Base-by-base conservation (phyloP, 2,888 invertebrate species). In the Ectropis crepuscularia region DNA sequence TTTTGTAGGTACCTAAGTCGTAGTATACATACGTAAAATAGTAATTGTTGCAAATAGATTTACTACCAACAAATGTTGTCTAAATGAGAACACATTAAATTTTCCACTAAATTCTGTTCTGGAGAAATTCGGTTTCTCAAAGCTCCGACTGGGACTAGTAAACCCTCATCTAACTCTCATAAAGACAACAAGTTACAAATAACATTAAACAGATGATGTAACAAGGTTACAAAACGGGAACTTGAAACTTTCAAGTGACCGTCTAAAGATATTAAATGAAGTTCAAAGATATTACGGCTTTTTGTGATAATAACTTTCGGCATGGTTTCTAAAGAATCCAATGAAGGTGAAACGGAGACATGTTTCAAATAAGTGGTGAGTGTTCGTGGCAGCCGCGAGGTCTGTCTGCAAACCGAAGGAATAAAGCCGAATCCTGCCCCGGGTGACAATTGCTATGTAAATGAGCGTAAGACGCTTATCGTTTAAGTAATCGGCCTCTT, bases 371-470 rank as follows among this genome's bases (percentile, higher is more conserved):
- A 83, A 84, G 77, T 80, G 71, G 66, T 10, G 8, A 39, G 49
- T 43, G 6, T 10, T 0, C 55, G 62, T 62, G 67, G 55, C 37
- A 12, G 66, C 65, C 59, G 51, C 63, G 47, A 63, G 61, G 51
- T 50, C 50, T 45, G 47, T 53, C 57, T 51, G 51, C 47, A 48
- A 64, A 64, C 55, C 50, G 49, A 53, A 12, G 12, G 43, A 46
- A 47, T 51, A 67, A 65, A 69, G 69, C 70, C 72, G 70, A 66
- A 67, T 69, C 75, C 69, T 78, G 82, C 83, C 80, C 57, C 81
- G 76, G 82, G 85, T 86, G 85, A 83, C 83, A 84, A 83, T 85
- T 82, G 85, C 76, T 72, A 79, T 79, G 81, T 81, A 83, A 81
- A 81, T 75, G 79, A 67, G 68, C 74, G 71, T 79, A 79, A 76